Percentiles rank a stretch among this genome's conserved stretches.
Conservation (phyloP, 1,140 invertebrate species). For the Pinna nobilis region DNA sequence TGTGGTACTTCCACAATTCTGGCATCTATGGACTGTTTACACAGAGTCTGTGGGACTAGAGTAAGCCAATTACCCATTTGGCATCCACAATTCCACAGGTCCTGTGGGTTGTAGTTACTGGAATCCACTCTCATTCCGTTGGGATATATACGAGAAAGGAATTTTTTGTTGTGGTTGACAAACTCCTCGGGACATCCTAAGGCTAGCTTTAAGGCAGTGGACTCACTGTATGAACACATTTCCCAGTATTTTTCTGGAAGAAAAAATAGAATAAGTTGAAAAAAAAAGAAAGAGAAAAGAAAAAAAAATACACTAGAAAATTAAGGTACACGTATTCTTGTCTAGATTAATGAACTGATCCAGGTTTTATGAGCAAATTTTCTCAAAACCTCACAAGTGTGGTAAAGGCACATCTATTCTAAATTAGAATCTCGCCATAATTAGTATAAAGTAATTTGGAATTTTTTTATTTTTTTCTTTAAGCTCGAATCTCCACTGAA, state of each 20-base stretch:
- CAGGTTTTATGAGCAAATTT: neutral
- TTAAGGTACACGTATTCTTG: neutral
- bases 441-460: too few species aligned
- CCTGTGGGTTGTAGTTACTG: conserved; percentile 79
- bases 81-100: conserved; percentile 79
- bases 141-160: conserved; percentile 77
- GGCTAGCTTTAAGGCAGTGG: conserved; percentile 74
- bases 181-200: conserved; percentile 77
- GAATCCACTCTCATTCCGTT: conserved; percentile 78
- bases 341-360: neutral
- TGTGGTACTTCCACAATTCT: neutral
- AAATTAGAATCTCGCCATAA: too few species aligned
- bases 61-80: conserved; percentile 33
- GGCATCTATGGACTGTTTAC: too few species aligned
- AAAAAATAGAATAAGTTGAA: neutral
- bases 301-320: too few species aligned
- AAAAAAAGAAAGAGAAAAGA: neutral
- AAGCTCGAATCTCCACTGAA: too few species aligned
- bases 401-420: too few species aligned
- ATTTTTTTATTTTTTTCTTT: too few species aligned
- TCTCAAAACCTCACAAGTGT: too few species aligned
- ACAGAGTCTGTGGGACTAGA: neutral
- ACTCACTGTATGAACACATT: conserved; percentile 76
- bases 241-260: conserved; percentile 72
- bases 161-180: conserved; percentile 77